These are phyloP conservation scores for Numida meleagris DNA, from an alignment of 2,113 vertebrate genomes.

Conservation along the genomic window DNA sequence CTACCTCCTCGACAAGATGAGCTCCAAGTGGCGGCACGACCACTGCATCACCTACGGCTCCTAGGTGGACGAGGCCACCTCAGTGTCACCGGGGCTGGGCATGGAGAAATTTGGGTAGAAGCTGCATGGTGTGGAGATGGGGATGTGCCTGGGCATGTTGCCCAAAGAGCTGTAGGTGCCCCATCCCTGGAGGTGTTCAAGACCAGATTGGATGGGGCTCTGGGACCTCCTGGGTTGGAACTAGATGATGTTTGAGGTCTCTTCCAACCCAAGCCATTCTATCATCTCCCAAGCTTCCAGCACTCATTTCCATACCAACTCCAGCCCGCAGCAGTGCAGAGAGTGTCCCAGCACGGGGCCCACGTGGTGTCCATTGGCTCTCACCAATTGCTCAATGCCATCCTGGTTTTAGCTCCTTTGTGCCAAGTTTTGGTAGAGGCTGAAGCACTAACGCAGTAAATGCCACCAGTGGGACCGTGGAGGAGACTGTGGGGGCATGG, in stretches of 20 bases:
- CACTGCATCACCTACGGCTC: background rate
- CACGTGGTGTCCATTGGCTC: background rate
- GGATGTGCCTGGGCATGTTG: accelerated
- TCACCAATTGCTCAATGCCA: accelerated
- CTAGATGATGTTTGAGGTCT: too few relatives aligned
- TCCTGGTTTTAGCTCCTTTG: background rate
- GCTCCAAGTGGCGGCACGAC: constrained; percentile 73
- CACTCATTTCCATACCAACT: background rate
- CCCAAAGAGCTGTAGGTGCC: too few relatives aligned
- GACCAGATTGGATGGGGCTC: too few relatives aligned
- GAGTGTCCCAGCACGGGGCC: accelerated
- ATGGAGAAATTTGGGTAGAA: accelerated
- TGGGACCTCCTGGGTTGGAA: too few relatives aligned
- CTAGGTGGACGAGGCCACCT: background rate
- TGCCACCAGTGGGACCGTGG: background rate
- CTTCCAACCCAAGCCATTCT: too few relatives aligned
- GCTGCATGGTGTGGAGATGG: accelerated
- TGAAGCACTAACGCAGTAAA: background rate
- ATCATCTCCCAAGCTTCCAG: background rate
- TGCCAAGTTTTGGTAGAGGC: background rate
- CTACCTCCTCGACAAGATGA: constrained; percentile 82
- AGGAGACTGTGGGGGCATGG: accelerated
- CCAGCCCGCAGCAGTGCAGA: background rate
- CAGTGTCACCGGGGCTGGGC: accelerated
- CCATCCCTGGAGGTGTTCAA: too few relatives aligned